Evolutionary conservation across 2,888 invertebrate genomes (phyloP).

Genomic region (Erynnis tages): DNA sequence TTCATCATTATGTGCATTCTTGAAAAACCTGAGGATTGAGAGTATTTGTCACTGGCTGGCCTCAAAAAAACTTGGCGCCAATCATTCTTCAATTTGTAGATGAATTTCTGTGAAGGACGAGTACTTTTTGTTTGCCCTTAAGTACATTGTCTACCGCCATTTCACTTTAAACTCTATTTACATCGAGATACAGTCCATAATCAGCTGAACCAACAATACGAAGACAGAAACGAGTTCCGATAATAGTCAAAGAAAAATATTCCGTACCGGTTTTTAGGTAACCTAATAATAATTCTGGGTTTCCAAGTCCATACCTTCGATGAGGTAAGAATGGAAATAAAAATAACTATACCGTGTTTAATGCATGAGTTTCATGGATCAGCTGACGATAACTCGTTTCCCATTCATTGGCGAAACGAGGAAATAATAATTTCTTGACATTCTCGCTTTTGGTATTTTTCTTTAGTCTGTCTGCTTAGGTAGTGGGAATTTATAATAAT

Average conservation of each 20-base stretch:
- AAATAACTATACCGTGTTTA: conserved; percentile 38
- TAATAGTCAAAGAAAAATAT: conserved; percentile 34
- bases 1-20: too few species aligned
- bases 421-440: conserved; percentile 19
- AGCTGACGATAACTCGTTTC: conserved; percentile 69
- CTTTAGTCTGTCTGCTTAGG: conserved; percentile 2
- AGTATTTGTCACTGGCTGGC: conserved; percentile 2
- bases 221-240: conserved; percentile 40
- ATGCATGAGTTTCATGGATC: conserved; percentile 65
- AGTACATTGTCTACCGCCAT: not conserved
- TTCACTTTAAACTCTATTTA: conserved; percentile 19
- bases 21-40: not conserved
- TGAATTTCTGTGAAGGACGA: conserved; percentile 36
- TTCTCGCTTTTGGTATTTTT: conserved; percentile 5
- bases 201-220: not conserved
- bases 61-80: conserved; percentile 38
- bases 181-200: conserved; percentile 5
- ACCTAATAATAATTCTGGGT: conserved; percentile 50
- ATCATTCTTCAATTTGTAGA: conserved; percentile 40
- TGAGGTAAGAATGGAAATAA: conserved; percentile 59
- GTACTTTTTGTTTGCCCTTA: conserved; percentile 25
- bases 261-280: conserved; percentile 46
- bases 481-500: not conserved
- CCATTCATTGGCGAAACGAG: conserved; percentile 37
- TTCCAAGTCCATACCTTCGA: conserved; percentile 45